Base-by-base conservation (phyloP, 2,888 invertebrate genomes). In the Amphipoea oculea region DNA sequence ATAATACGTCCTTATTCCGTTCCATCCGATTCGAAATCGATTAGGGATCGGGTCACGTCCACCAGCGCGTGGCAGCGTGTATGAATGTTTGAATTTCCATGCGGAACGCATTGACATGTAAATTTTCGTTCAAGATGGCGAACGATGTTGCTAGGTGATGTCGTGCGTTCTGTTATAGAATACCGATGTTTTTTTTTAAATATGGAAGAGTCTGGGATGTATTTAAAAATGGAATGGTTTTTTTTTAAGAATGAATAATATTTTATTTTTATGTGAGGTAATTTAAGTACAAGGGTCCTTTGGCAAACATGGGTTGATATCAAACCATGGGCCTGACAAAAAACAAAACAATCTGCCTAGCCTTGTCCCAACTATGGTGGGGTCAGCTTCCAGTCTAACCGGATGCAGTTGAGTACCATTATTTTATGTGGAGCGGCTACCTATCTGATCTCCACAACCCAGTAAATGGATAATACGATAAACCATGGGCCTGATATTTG, bases 71-170 rank as follows among this genome's bases (percentile, higher is more conserved):
- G 90, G 86, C 82, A 85, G 74, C 87, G 88, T 89, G 90, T 88
- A 86, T 88, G 90, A 92, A 92, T 90, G 91, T 89, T 89, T 79
- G 86, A 90, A 92, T 93, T 91, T 91, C 90, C 92, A 93, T 92
- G 87, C 83, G 79, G 87, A 91, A 90, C 89, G 91, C 92, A 92
- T 92, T 91, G 90, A 90, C 90, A 92, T 92, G 92, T 89, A 92
- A 92, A 93, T 93, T 88, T 86, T 86, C 78, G 86, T 84, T 88
- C 87, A 91, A 90, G 89, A 88, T 88, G 90, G 86, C 86, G 79
- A 76, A 73, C 79, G 66, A 66, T 79, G 83, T 85, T 82, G 86
- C 85, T 83, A 78, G 82, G 81, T 79, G 80, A 65, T 65, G 78
- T 79, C 74, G 73, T 75, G 79, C 63, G 80, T 77, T 73, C 68